Base-by-base conservation (phyloP, 1,140 invertebrate genomes). In the Drosophila aff. region DNA sequence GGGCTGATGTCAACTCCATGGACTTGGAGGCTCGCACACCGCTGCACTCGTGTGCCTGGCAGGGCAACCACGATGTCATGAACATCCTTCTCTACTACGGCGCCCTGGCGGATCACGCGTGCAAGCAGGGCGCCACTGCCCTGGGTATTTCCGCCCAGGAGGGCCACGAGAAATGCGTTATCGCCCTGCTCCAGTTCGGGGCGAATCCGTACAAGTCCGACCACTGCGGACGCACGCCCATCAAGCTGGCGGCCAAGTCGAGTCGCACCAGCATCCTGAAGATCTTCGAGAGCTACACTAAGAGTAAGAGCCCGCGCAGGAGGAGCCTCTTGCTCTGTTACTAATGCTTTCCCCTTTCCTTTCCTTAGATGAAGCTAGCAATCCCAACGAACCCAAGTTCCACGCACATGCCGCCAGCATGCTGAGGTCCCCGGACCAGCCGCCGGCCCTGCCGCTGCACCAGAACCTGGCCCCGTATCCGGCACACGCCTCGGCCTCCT, bases 41-140 rank as follows among this genome's bases (percentile, higher is more conserved):
- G 7, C 93, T 99, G 64, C 98, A 99, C 93, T 98, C 97, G 18
- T 98, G 98, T n/a, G 97, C 97, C 55, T 99, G 98, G 98, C 97
- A 98, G 92, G 98, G 98, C 10, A 97, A 98, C 82, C 95, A 96
- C 26, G 95, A 96, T 59, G 97, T 98, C 41, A 97, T 99, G 46
- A 94, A 96, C 57, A 93, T 98, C 41, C 93, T 99, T 11, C 93
- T 98, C 16, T 95, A 96, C 85, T 95, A 96, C 77, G 96, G 96
- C 7, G 96, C 98, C 1, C 93, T 94, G 65, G 96, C 98, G 16
- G 96, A 98, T 93, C 97, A 98, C 89, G 97, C 97, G 10, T 99
- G 98, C 92, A 98, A 98, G 92, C 96, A 97, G 94, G 98, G 98
- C 38, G 98, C 98, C 40, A 99, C 98, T 52, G 97, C 98, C 41